These are phyloP conservation scores for Drosophila yooni DNA, from an alignment of 2,888 invertebrate genomes.

Conservation along the genomic window DNA sequence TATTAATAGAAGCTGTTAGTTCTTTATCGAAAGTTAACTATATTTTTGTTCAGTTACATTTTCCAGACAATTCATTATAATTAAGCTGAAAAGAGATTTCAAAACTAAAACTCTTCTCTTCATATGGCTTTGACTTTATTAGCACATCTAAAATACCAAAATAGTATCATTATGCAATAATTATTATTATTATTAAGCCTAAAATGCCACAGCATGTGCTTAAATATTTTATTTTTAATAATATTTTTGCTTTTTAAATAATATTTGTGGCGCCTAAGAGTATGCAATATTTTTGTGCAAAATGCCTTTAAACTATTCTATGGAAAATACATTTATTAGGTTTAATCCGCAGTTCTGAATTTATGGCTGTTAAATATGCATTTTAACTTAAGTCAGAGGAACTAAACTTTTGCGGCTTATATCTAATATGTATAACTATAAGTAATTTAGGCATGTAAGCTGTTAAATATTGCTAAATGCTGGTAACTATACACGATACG, in stretches of 20 bases:
- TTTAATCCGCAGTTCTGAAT: not conserved
- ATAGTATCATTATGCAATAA: not conserved
- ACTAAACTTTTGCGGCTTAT: not conserved
- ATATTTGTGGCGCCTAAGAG: not conserved
- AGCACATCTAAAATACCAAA: not conserved
- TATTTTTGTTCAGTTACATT: not conserved
- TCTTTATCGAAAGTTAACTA: not conserved
- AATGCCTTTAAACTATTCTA: not conserved
- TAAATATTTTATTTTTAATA: not conserved
- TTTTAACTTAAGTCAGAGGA: not conserved
- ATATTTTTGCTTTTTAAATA: not conserved
- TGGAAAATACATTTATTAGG: not conserved
- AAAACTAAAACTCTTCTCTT: rapidly evolving
- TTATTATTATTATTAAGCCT: not conserved
- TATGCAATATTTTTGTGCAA: not conserved
- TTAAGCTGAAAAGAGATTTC: not conserved
- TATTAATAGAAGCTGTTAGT: not conserved
- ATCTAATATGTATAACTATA: not conserved
- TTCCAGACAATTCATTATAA: not conserved
- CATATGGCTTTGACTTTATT: not conserved
- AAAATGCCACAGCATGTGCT: not conserved
- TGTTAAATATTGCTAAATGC: not conserved
- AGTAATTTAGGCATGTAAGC: conserved; percentile 13
- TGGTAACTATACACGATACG: not conserved
- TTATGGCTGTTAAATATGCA: rapidly evolving